Base-by-base conservation (phyloP, 2,797 vertebrate species). In the Myotis vivesi region DNA sequence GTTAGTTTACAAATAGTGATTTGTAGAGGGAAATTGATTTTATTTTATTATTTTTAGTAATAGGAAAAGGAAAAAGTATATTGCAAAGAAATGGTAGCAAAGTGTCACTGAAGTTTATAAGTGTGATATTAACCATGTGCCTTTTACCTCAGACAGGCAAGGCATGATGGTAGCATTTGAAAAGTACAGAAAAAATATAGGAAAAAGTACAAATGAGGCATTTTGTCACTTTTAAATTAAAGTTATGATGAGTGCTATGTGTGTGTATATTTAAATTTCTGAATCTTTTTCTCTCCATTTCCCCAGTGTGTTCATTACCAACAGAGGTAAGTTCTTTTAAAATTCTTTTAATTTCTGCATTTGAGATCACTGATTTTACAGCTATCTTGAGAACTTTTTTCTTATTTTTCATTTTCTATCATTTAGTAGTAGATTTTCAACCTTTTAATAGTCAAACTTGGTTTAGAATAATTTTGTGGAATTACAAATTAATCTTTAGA, bases 301-400 rank as follows among this genome's bases (percentile, higher is more conserved):
- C 72, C 89, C 13, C 97, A 99, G 99, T 99, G 71, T 99, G 99
- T 97, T 99, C 99, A 0, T 98, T 99, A 98, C 99, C 99, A 96
- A 99, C 99, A 97, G 99, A 99, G 99, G 99, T 99, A 97, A 98
- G 99, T 98, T 87, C 44, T 89, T 81, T 96, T 86, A 28, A 23
- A 71, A 11, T 55, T 89, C 46, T 86, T 77, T 20, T 72, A 76
- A 76, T 20, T 49, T 89, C 33, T 53, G 28, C 36, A 46, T 90
- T 82, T 89, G 55, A 62, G 17, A 2, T 94, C 15, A 53, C 87
- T 84, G n/a, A 51, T 81, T 93, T 72, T 82, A 73, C 38, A 84
- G 53, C 38, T 87, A 69, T 53, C 62, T 76, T 73, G 16, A 81
- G 28, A 83, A 38, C 25, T 53, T 83, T 23, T 73, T 95, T 79